Percentiles rank a stretch among this genome's conserved stretches.
Evolutionary conservation across 2,888 invertebrate genomes (phyloP).

Genomic region (Eudemis profundana): DNA sequence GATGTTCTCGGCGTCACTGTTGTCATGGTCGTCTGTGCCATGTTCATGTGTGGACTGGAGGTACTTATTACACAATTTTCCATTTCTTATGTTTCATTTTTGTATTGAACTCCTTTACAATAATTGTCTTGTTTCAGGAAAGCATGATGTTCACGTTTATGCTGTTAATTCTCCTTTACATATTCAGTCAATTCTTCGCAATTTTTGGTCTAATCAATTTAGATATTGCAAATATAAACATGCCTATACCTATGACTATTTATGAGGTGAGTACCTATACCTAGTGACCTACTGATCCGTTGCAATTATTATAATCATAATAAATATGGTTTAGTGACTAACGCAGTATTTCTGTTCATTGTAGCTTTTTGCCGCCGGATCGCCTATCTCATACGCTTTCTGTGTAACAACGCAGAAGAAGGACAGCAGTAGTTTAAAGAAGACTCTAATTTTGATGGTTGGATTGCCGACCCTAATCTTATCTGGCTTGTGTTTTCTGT

Average conservation of each 20-base stretch:
- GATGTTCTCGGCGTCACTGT: slow-evolving; percentile 87
- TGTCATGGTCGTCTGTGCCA: slow-evolving; percentile 85
- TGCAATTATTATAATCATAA: background rate
- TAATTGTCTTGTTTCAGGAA: slow-evolving; percentile 66
- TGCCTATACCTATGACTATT: slow-evolving; percentile 76
- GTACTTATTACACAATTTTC: slow-evolving; percentile 62
- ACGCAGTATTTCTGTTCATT: slow-evolving; percentile 50
- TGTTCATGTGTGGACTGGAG: slow-evolving; percentile 88
- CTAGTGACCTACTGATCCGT: background rate
- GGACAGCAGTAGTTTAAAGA: slow-evolving; percentile 65
- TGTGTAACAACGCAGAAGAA: slow-evolving; percentile 69
- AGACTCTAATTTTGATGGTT: slow-evolving; percentile 70
- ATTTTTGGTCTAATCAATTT: slow-evolving; percentile 79
- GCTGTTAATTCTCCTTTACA: slow-evolving; percentile 72
- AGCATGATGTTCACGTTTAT: slow-evolving; percentile 81
- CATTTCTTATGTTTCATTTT: background rate
- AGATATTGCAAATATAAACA: slow-evolving; percentile 76
- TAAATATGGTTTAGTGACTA: no score
- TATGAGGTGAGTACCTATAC: slow-evolving; percentile 68
- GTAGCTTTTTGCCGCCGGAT: slow-evolving; percentile 78
- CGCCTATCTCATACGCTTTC: slow-evolving; percentile 78
- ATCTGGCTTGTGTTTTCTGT: slow-evolving; percentile 74
- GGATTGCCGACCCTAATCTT: slow-evolving; percentile 70
- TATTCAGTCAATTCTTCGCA: slow-evolving; percentile 80
- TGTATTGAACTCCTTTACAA: background rate